phyloP scores from a whole-genome alignment of 1,140 invertebrate genomes.

The Psilanteris sp. region DNA sequence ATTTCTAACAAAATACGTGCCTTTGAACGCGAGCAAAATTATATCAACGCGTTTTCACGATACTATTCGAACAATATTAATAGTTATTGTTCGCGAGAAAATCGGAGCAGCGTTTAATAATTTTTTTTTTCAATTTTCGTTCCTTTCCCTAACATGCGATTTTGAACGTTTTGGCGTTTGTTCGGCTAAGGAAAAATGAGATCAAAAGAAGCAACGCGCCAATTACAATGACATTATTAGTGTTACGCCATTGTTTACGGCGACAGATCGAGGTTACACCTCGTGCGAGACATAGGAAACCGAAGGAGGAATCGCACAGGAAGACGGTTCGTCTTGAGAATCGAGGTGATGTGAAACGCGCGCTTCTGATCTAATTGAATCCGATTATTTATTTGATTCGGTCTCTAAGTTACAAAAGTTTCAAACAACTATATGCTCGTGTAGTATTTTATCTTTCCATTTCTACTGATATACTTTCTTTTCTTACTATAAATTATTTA shows the following conservation, averaged over 20 bases:
- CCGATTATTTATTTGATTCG: conserved; percentile 43
- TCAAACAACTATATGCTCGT: too few species aligned
- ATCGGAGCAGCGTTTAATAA: conserved; percentile 10
- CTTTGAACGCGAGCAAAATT: too few species aligned
- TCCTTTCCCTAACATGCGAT: conserved; percentile 20
- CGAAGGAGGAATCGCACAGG: conserved; percentile 35
- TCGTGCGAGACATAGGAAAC: conserved; percentile 43
- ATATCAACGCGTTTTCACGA: too few species aligned
- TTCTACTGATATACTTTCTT: too few species aligned
- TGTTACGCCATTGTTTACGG: conserved; percentile 56
- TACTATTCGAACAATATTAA: too few species aligned
- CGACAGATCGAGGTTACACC: conserved; percentile 61
- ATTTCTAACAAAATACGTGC: too few species aligned
- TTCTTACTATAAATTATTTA: too few species aligned
- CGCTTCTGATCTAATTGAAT: conserved; percentile 46
- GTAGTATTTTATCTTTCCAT: too few species aligned
- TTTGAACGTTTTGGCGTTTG: conserved; percentile 22
- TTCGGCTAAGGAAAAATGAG: conserved; percentile 39
- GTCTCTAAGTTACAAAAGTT: too few species aligned
- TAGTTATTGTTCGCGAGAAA: too few species aligned
- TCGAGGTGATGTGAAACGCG: conserved; percentile 44
- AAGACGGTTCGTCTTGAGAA: conserved; percentile 45
- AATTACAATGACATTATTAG: conserved; percentile 63
- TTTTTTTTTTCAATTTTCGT: conserved; percentile 5
- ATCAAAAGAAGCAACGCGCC: conserved; percentile 55